Evolutionary conservation across 2,888 invertebrate species (phyloP).

Genomic region (Notocelia uddmanniana): DNA sequence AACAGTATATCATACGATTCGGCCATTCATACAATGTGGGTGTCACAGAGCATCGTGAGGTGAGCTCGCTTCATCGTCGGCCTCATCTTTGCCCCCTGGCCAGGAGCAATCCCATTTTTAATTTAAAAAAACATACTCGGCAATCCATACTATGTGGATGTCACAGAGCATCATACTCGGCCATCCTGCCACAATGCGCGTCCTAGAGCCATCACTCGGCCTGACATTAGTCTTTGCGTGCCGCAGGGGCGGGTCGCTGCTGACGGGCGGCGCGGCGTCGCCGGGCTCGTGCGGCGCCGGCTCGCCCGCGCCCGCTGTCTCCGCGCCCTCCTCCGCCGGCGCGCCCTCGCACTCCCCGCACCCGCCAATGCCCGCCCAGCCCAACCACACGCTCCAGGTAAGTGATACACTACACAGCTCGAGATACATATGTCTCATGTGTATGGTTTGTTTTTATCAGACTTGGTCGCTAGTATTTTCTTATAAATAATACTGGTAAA

Average conservation of each 20-base stretch:
- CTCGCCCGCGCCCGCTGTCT: conserved; percentile 76
- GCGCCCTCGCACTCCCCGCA: conserved; percentile 73
- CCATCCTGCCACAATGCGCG: not conserved
- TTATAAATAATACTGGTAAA: too few relatives aligned
- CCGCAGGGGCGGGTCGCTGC: conserved; percentile 47
- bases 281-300: conserved; percentile 81
- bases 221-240: conserved; percentile 36
- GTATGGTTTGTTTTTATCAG: too few relatives aligned
- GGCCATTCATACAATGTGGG: not conserved
- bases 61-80: too few relatives aligned
- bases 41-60: too few relatives aligned
- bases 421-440: too few relatives aligned
- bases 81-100: too few relatives aligned
- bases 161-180: not conserved
- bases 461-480: too few relatives aligned
- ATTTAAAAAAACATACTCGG: too few relatives aligned
- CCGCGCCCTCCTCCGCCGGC: conserved; percentile 77
- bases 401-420: too few relatives aligned
- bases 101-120: too few relatives aligned
- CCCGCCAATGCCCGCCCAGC: conserved; percentile 55
- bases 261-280: conserved; percentile 64
- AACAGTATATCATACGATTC: not conserved
- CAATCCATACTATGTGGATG: not conserved
- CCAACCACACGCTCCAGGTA: conserved; percentile 65
- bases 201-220: not conserved